These are phyloP conservation scores for Myotis findleyi DNA, from an alignment of 2,797 vertebrate species.

Conservation along the genomic window DNA sequence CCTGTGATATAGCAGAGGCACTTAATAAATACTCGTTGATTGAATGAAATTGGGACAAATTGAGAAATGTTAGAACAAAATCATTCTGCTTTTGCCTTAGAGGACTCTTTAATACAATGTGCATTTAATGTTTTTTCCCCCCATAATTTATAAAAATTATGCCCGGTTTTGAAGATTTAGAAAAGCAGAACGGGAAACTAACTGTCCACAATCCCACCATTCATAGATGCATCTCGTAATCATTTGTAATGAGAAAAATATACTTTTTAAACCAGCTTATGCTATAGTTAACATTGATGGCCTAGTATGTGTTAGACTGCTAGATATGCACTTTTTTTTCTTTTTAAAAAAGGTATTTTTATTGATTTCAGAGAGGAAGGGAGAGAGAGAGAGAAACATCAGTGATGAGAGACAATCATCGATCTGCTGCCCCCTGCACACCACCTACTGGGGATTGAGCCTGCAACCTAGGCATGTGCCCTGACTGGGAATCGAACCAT, in stretches of 20 bases:
- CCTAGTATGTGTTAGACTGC: neutral
- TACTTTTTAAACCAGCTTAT: neutral
- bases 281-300: neutral
- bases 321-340: neutral
- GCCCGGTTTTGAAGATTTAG: slow-evolving; percentile 24
- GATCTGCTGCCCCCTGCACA: neutral
- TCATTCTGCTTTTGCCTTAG: neutral
- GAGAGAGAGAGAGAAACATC: neutral
- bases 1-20: neutral
- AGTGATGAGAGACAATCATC: neutral
- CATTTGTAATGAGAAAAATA: neutral
- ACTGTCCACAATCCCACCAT: neutral
- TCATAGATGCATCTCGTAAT: neutral
- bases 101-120: neutral
- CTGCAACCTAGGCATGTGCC: neutral
- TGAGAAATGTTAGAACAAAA: slow-evolving; percentile 36
- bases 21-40: neutral
- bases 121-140: neutral
- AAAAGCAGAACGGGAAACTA: neutral
- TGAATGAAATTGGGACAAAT: neutral
- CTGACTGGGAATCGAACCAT: neutral
- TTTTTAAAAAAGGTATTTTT: neutral
- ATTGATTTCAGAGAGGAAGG: too few relatives aligned
- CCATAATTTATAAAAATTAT: neutral
- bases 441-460: neutral